Conservation (phyloP, 2,113 vertebrate genomes). For the Boulengeromyrus knoepffleri region DNA sequence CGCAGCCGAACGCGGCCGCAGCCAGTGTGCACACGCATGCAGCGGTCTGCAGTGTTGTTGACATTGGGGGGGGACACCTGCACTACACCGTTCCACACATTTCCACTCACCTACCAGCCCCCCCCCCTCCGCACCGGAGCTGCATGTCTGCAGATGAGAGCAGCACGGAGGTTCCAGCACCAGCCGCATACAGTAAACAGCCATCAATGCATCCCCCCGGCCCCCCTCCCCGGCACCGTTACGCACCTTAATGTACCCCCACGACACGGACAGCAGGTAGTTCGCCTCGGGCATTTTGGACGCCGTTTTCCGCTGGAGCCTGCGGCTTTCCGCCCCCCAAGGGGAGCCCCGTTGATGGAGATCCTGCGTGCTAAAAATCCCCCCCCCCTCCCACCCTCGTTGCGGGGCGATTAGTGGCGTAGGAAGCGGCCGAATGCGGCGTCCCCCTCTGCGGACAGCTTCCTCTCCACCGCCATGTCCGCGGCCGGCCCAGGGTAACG, state of each 20-base stretch:
- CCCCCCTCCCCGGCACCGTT: constrained; percentile 7
- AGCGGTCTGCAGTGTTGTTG: background rate
- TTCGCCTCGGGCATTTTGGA: constrained; percentile 76
- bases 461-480: constrained; percentile 14
- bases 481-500: constrained; percentile 25
- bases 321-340: constrained; percentile 37
- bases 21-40: background rate
- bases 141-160: background rate
- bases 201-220: background rate
- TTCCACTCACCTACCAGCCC: background rate
- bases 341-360: constrained; percentile 50
- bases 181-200: constrained; percentile 12
- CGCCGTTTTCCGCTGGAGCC: constrained; percentile 57
- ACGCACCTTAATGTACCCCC: constrained; percentile 76
- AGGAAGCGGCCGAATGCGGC: constrained; percentile 32
- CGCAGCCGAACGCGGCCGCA: background rate
- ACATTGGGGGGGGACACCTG: background rate
- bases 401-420: constrained; percentile 35
- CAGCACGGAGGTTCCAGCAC: constrained; percentile 11
- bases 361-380: constrained; percentile 36
- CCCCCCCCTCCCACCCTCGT: constrained; percentile 25
- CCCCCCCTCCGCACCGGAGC: background rate
- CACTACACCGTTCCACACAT: no score
- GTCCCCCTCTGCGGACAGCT: constrained; percentile 30
- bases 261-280: constrained; percentile 71